Percentiles rank a stretch among this genome's conserved stretches.
Evolutionary conservation across 2,797 vertebrate genomes (phyloP).

Genomic region (Sparus aurata): DNA sequence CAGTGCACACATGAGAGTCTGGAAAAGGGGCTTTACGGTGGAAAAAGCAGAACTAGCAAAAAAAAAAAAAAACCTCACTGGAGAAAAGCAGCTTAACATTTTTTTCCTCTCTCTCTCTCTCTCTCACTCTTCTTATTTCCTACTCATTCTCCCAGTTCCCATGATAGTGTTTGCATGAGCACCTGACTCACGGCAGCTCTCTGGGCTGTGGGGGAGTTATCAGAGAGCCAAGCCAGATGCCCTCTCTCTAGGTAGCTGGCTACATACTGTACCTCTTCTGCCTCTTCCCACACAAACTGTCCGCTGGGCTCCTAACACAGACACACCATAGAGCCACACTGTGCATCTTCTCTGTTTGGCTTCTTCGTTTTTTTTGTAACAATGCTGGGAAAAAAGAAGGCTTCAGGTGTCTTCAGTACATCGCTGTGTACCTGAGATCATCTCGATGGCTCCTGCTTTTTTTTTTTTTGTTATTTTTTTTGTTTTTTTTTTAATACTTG

Average conservation of each 20-base stretch:
- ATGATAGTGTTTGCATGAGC: slow-evolving; percentile 73
- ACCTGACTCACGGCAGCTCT: slow-evolving; percentile 78
- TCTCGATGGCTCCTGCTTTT: not conserved
- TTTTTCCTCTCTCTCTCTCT: slow-evolving; percentile 16
- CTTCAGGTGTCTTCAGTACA: slow-evolving; percentile 30
- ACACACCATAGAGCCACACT: slow-evolving; percentile 24
- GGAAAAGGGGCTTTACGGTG: slow-evolving; percentile 43
- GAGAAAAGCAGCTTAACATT: slow-evolving; percentile 69
- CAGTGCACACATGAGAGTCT: slow-evolving; percentile 21
- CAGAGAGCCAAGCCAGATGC: slow-evolving; percentile 77
- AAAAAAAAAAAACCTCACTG: slow-evolving; percentile 6
- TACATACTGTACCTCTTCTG: slow-evolving; percentile 63
- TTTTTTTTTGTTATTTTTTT: not conserved
- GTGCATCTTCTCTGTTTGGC: slow-evolving; percentile 25
- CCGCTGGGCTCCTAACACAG: slow-evolving; percentile 48
- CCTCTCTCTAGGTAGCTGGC: slow-evolving; percentile 79
- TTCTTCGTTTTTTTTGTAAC: slow-evolving; percentile 15
- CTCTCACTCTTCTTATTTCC: slow-evolving; percentile 54
- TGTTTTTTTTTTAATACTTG: not conserved
- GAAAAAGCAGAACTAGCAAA: slow-evolving; percentile 53
- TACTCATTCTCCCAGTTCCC: slow-evolving; percentile 60
- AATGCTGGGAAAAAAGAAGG: slow-evolving; percentile 2
- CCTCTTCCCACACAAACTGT: slow-evolving; percentile 72
- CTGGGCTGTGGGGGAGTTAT: slow-evolving; percentile 76
- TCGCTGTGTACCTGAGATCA: slow-evolving; percentile 22